A percentile compares a stretch with the other conserved stretches of the same genome.
Conservation (phyloP, 2,888 invertebrate species). For the Gymnosoma rotundatum region DNA sequence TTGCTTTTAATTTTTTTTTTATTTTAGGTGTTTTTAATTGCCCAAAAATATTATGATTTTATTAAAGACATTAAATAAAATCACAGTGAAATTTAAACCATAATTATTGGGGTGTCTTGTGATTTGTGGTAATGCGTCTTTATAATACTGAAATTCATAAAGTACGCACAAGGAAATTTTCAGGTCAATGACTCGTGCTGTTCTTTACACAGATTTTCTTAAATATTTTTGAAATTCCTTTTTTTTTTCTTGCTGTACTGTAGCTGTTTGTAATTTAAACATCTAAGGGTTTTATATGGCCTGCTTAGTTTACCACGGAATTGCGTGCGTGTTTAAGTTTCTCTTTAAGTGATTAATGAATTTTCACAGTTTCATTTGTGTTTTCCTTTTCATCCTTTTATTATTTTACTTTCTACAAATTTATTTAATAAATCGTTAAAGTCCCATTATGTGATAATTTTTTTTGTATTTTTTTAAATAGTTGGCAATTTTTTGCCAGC, state of each 20-base stretch:
- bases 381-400: slow-evolving; percentile 29
- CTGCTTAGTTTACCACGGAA: background rate
- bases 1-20: slow-evolving; percentile 35
- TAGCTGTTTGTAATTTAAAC: background rate
- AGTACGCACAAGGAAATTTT: slow-evolving; percentile 12
- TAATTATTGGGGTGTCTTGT: slow-evolving; percentile 61
- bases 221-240: slow-evolving; percentile 7
- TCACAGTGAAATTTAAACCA: slow-evolving; percentile 58
- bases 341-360: slow-evolving; percentile 63
- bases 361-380: slow-evolving; percentile 33
- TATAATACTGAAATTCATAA: background rate
- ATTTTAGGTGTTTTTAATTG: slow-evolving; percentile 70
- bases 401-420: slow-evolving; percentile 6
- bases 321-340: slow-evolving; percentile 56
- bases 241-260: too few relatives aligned
- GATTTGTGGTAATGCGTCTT: background rate
- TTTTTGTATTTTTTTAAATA: slow-evolving; percentile 1
- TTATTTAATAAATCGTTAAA: slow-evolving; percentile 47
- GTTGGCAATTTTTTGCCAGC: slow-evolving; percentile 38
- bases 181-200: slow-evolving; percentile 53
- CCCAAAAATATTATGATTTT: slow-evolving; percentile 68
- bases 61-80: slow-evolving; percentile 65
- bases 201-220: background rate
- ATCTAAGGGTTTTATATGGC: slow-evolving; percentile 21
- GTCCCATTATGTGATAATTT: slow-evolving; percentile 33